Evolutionary conservation across 2,888 invertebrate genomes (phyloP), one percentile per base, ranked within the genome.

Genomic region (Nymphalis urticae): DNA sequence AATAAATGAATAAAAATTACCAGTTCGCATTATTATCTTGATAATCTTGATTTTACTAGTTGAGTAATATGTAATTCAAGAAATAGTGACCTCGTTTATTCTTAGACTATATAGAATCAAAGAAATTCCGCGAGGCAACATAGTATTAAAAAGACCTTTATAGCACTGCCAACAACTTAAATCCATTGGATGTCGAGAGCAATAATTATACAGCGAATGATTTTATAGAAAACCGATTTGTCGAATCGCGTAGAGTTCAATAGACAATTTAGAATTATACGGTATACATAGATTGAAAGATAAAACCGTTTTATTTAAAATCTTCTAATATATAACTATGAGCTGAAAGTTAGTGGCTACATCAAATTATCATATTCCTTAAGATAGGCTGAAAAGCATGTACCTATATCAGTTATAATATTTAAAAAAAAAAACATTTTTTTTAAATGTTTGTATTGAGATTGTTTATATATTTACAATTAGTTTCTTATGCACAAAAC

Each of bases 181-280:
- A n/a, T 71, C 71, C 67, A 51, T 66, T 68, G 73, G 69, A 65
- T 64, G 48, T 54, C 50, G 47, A 42, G 71, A 73, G 71, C 75
- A 76, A 75, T 75, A 78, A 75, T 77, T 79, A 75, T 65, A 47
- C 64, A 58, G 68, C 60, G 56, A 64, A 67, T 53, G 13, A 53
- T 24, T 63, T 42, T 21, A 51, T 58, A 24, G 48, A 7, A 32
- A 48, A 54, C 19, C 36, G 27, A 9, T 21, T 54, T 27, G 7
- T 17, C 54, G 19, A 32, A 48, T 42, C 48, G 61, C 61, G 50
- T 59, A 59, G 59, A 10, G 19, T 4, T 42, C 42, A 21, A 59
- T 59, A 59, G 59, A 21, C 9, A 47, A 51, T 51, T 5, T 59
- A 59, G 59, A 42, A 4, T 42, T n/a, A 59, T 56, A 32, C 32